Base-by-base conservation (phyloP, 1,140 invertebrate species). In the Ooceraea biroi region DNA sequence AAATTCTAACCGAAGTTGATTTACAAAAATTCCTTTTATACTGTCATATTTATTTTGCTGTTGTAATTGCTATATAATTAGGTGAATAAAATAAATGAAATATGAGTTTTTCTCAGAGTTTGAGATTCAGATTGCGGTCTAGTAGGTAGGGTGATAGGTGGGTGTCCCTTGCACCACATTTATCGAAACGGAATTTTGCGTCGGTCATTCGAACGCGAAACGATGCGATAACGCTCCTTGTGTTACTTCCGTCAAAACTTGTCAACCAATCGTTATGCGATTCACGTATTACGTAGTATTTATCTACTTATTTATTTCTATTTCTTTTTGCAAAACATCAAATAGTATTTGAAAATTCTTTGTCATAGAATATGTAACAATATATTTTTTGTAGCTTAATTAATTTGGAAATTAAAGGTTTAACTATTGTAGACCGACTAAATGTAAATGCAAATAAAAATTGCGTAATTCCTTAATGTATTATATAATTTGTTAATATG, bases 101-200 rank as follows among this genome's bases (percentile, higher is more conserved):
- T 52, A 36, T 8, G 41, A 7, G 14, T 7, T 71, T 71, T 52
- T 36, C n/a, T n/a, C 17, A 17, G 11, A 19, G 10, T 14, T 52
- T 50, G 10, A 60, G 25, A 17, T 60, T 60, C 17, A 63, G 30
- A 63, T 41, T 30, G 19, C 14, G 1, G 11, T 19, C 65, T 68
- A 22, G 22, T 66, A 27, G 17, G n/a, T 7, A 46, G 5, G 3
- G 27, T 17, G 19, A 46, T 65, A 48, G 48, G 48, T 19, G 8
- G 7, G 8, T 36, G 36, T 36, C 36, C 36, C 36, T 14, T 7
- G n/a, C 19, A 44, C 41, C 17, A n/a, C n/a, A 65, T 66, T 48
- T 66, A 66, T 66, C 44, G 12, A 66, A 48, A 68, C n/a, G 44
- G 44, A 48, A 66, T 48, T 66, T 46, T 19, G 22, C 44, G 44